Conservation (phyloP, 2,888 invertebrate species). For the Phengaris arion region DNA sequence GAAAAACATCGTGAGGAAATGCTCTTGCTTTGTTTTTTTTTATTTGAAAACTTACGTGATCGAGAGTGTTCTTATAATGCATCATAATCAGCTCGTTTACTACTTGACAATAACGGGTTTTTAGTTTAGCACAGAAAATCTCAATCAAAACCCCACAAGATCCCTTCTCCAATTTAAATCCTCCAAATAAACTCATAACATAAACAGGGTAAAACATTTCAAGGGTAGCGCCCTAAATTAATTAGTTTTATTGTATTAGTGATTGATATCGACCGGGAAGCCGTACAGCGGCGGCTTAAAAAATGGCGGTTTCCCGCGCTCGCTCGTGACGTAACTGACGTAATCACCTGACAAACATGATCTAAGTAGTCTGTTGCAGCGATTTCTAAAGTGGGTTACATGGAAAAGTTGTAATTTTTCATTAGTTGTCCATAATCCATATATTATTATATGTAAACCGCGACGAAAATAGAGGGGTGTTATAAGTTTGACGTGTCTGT, state of each 20-base stretch:
- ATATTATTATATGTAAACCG: too few relatives aligned
- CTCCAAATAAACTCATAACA: background rate
- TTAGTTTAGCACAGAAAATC: too few relatives aligned
- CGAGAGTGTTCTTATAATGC: too few relatives aligned
- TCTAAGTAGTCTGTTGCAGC: background rate
- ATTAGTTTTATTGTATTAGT: conserved; percentile 54
- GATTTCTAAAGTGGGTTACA: background rate
- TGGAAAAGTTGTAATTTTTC: background rate
- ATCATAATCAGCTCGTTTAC: too few relatives aligned
- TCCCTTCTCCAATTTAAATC: background rate
- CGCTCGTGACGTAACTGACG: conserved; percentile 6
- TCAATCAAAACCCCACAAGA: too few relatives aligned
- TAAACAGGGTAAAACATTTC: conserved; percentile 1
- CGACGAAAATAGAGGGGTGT: too few relatives aligned
- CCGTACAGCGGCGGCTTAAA: conserved; percentile 40
- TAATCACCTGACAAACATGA: background rate
- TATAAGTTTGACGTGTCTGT: too few relatives aligned
- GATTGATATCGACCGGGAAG: conserved; percentile 45
- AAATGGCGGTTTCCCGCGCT: background rate
- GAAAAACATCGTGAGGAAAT: too few relatives aligned
- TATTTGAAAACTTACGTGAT: too few relatives aligned
- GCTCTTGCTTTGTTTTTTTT: too few relatives aligned
- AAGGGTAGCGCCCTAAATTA: conserved; percentile 46
- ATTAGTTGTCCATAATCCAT: too few relatives aligned
- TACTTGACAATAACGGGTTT: too few relatives aligned